Conservation (phyloP, 2,113 vertebrate genomes). For the Saccopteryx bilineata region DNA sequence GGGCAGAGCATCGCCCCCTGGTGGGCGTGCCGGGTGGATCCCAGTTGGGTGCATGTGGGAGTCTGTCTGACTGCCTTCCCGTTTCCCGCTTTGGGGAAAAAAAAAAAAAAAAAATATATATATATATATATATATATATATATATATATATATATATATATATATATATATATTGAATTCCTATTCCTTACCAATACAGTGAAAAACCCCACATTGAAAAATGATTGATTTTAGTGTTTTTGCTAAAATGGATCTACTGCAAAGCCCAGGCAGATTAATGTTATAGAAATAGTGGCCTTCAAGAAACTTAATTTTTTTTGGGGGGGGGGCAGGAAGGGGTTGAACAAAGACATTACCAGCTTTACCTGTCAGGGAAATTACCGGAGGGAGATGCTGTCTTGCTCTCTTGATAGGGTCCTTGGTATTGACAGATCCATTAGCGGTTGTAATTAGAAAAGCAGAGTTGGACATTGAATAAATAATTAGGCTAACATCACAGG, state of each 20-base stretch:
- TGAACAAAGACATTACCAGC: conserved; percentile 59
- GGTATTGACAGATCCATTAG: conserved; percentile 69
- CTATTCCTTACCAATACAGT: not conserved
- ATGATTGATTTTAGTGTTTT: conserved; percentile 62
- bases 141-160: too few species aligned
- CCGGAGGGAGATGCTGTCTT: not conserved
- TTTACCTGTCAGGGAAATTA: conserved; percentile 54
- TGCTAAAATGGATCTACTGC: not conserved
- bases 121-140: too few species aligned
- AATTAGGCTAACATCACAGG: conserved; percentile 59
- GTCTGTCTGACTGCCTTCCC: too few species aligned
- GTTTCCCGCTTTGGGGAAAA: too few species aligned
- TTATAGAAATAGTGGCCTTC: not conserved
- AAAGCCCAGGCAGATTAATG: conserved; percentile 44
- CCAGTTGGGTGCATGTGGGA: too few species aligned
- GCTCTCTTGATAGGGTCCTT: not conserved
- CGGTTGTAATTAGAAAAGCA: conserved; percentile 67
- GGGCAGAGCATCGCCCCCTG: too few species aligned
- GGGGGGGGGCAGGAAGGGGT: not conserved
- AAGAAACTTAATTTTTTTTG: not conserved
- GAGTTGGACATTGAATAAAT: conserved; percentile 49
- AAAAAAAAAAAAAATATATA: too few species aligned
- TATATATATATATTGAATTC: too few species aligned
- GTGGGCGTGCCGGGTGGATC: too few species aligned
- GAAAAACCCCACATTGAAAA: not conserved